Conservation (phyloP, 64 coral and sea anemone genomes). For the Dendronephthya gigantea region DNA sequence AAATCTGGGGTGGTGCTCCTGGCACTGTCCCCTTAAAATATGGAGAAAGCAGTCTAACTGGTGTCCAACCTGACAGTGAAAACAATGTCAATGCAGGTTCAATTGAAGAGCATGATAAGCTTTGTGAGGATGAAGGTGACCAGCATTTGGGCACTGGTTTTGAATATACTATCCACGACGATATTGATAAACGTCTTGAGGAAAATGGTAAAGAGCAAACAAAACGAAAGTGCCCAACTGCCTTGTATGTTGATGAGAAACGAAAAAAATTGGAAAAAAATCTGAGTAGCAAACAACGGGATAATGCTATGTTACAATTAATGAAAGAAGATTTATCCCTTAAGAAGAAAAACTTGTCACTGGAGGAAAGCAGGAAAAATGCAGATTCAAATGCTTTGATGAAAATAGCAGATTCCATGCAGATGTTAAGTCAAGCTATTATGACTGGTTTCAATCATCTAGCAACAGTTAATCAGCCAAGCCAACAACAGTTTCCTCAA, state of each 20-base stretch:
- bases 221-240: conserved; percentile 36
- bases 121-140: background rate
- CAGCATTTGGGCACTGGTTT: background rate
- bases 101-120: background rate
- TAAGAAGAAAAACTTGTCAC: conserved; percentile 33
- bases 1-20: conserved; percentile 41
- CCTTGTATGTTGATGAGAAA: conserved; percentile 38
- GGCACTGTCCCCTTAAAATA: conserved; percentile 32
- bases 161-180: background rate
- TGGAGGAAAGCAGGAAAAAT: background rate
- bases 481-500: background rate
- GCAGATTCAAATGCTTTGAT: conserved; percentile 16
- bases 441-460: conserved; percentile 40
- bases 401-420: conserved; percentile 41
- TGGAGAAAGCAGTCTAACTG: background rate
- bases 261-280: conserved; percentile 40
- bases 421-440: conserved; percentile 32
- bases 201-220: background rate
- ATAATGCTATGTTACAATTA: conserved; percentile 29
- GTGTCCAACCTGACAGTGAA: background rate
- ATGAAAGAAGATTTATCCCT: conserved; percentile 38
- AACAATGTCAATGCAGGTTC: background rate
- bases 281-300: conserved; percentile 31
- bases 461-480: conserved; percentile 15
- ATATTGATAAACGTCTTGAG: background rate